Conservation (phyloP, 2,888 invertebrate genomes). For the Thymelicus acteon region DNA sequence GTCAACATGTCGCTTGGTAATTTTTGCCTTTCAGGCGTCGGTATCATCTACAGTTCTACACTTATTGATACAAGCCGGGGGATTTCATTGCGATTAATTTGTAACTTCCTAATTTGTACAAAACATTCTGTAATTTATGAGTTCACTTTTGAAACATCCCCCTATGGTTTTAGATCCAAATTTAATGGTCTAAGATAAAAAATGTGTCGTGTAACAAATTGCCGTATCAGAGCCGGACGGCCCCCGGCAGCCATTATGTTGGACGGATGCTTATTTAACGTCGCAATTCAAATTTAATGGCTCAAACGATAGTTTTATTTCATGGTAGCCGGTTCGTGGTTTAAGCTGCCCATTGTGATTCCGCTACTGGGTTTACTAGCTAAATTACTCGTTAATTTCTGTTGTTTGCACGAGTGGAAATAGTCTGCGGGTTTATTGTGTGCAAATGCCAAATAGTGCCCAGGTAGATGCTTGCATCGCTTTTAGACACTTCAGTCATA, state of each 20-base stretch:
- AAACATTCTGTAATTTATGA: background rate
- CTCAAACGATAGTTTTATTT: conserved; percentile 30
- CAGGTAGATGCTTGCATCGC: too few species aligned
- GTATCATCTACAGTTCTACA: background rate
- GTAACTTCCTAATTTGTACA: too few species aligned
- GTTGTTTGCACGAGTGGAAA: too few species aligned
- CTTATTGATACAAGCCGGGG: background rate
- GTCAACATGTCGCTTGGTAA: too few species aligned
- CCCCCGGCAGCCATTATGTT: conserved; percentile 13
- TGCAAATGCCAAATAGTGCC: too few species aligned
- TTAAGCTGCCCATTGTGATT: conserved; percentile 3
- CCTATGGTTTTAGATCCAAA: conserved; percentile 16
- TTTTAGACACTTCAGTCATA: too few species aligned
- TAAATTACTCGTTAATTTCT: background rate
- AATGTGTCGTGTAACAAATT: conserved; percentile 21
- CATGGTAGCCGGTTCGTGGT: conserved; percentile 13
- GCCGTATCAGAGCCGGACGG: background rate
- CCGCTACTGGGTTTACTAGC: conserved; percentile 1
- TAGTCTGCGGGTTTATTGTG: too few species aligned
- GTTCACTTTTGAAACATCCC: conserved; percentile 5
- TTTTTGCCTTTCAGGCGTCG: too few species aligned
- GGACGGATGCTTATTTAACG: conserved; percentile 24
- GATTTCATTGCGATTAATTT: background rate
- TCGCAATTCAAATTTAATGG: conserved; percentile 33
- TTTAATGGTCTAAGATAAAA: conserved; percentile 28